Conservation (phyloP, 2,113 vertebrate genomes). For the Lamprologus ornatipinnis region DNA sequence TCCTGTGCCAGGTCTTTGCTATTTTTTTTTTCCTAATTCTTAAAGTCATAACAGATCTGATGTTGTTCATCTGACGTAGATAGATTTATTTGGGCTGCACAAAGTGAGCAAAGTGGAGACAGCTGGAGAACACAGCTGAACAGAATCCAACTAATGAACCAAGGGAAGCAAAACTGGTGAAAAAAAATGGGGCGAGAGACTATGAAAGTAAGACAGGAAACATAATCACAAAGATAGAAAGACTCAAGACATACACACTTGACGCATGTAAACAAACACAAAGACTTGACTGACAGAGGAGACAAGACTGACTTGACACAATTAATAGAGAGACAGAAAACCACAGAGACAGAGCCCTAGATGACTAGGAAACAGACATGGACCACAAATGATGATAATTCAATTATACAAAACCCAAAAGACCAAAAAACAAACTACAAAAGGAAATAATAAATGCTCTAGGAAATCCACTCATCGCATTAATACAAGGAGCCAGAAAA, state of each 20-base stretch:
- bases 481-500: background rate
- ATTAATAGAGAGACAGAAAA: background rate
- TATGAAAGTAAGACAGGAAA: background rate
- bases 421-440: background rate
- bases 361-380: background rate
- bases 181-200: background rate
- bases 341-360: background rate
- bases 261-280: background rate
- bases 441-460: background rate
- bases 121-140: background rate
- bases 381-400: background rate
- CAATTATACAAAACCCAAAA: background rate
- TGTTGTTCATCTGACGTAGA: background rate
- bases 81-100: background rate
- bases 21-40: background rate
- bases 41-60: background rate
- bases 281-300: background rate
- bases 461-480: background rate
- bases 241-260: background rate
- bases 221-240: background rate
- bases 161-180: background rate
- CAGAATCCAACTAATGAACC: background rate
- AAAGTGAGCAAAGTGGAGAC: background rate
- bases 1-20: background rate
- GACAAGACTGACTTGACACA: background rate